phyloP scores from a whole-genome alignment of 2,113 vertebrate genomes.

The Nothocercus nigrocapillus region DNA sequence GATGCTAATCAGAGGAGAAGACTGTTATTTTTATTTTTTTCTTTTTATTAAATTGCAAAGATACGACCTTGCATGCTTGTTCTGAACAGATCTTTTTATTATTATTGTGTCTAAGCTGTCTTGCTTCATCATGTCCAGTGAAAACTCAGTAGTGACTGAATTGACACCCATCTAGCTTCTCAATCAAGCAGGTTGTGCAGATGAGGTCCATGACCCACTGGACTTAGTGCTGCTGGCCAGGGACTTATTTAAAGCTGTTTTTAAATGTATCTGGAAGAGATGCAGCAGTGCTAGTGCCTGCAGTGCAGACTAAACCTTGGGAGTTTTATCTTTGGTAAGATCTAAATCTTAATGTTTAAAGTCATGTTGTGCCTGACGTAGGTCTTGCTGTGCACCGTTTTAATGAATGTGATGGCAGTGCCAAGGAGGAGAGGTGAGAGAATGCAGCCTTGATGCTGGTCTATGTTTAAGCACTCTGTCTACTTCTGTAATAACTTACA shows the following conservation, averaged over 20 bases:
- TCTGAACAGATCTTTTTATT: neutral
- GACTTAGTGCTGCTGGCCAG: neutral
- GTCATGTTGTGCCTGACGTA: neutral
- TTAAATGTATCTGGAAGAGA: neutral
- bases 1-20: neutral
- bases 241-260: neutral
- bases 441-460: neutral
- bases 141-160: neutral
- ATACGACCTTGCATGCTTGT: neutral
- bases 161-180: neutral
- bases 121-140: neutral
- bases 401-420: neutral
- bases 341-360: neutral
- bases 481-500: conserved; percentile 2
- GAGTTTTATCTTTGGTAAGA: neutral
- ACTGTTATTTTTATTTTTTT: neutral
- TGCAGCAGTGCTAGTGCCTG: neutral
- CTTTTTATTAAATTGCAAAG: neutral
- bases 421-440: neutral
- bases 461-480: neutral
- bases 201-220: neutral
- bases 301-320: neutral
- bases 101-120: neutral
- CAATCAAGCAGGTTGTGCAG: neutral
- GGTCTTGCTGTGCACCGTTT: neutral